Evolutionary conservation across 2,888 invertebrate genomes (phyloP), one percentile per base, ranked within the genome.

Genomic region (Ischnus inquisitorius): DNA sequence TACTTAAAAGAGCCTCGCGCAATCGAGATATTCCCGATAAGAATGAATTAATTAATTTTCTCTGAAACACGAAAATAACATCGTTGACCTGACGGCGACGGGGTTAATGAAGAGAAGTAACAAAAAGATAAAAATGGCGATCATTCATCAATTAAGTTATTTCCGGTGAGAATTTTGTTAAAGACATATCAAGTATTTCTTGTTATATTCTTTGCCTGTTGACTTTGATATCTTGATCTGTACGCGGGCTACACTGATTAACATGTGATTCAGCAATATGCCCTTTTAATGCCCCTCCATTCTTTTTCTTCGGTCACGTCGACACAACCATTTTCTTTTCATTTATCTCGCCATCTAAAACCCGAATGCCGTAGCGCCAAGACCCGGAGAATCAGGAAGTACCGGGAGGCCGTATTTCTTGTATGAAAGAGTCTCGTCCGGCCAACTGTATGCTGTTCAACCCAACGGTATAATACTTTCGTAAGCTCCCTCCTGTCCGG

Each of bases 401-500:
- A 43, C 46, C n/a, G 62, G 19, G 34, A 74, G 28, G 28, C 8
- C n/a, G 4, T 54, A 54, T 54, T 54, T 48, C 14, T 51, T 68
- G n/a, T 16, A 62, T 74, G 74, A 62, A 62, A 74, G 67, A 39
- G 48, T 51, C 67, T 39, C 39, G 43, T 25, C 67, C 16, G 43
- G 64, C 43, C 48, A 51, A 54, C 28, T 46, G 64, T 69, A 54
- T 46, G 62, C 75, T 81, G 48, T 6, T 6, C 22, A 51, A 48
- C 65, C 12, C 34, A 19, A 39, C 41, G 65, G 62, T 75, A 81
- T 51, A 41, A 62, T 54, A 74, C 16, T 46, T 19, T 25, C 19
- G 28, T 54, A 48, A 67, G 79, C 67, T 54, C 12, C 57, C 74
- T 74, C 8, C 67, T 74, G 74, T 80, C 74, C 74, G 62, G 39